phyloP scores from a whole-genome alignment of 1,140 invertebrate genomes.

The Pomacea maculata region DNA sequence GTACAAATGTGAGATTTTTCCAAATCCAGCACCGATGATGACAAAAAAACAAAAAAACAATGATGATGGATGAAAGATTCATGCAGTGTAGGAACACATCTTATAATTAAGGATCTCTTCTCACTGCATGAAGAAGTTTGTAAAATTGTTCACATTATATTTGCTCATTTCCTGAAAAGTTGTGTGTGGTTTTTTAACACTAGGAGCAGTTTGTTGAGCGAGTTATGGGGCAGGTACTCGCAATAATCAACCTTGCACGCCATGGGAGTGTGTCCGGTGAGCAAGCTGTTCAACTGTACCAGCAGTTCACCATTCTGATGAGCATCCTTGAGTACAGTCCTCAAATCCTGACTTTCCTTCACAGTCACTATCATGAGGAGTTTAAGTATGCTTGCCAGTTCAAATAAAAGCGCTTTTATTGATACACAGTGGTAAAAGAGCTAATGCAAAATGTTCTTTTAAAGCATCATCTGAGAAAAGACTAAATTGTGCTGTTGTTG shows the following conservation, averaged over 20 bases:
- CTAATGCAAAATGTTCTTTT: not conserved
- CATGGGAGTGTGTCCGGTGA: constrained; percentile 47
- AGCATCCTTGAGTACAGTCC: constrained; percentile 56
- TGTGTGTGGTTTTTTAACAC: constrained; percentile 14
- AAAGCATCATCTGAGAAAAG: not conserved
- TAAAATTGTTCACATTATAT: no score
- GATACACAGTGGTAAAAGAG: not conserved
- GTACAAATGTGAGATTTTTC: no score
- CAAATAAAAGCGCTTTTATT: not conserved
- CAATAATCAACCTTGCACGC: constrained; percentile 50
- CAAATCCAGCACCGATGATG: no score
- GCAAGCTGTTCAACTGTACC: constrained; percentile 54
- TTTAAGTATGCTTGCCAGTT: constrained; percentile 56
- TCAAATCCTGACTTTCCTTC: constrained; percentile 45
- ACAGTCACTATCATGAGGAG: constrained; percentile 59
- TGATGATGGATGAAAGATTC: no score
- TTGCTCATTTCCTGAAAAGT: no score
- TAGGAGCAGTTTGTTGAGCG: constrained; percentile 60
- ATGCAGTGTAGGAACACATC: no score
- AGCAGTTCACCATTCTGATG: constrained; percentile 57
- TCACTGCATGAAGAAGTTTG: no score
- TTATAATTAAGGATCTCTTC: no score
- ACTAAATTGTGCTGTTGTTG: not conserved
- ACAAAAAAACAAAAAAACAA: no score
- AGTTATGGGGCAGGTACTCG: constrained; percentile 53